Evolutionary conservation across 1,140 invertebrate genomes (phyloP), one percentile per base, ranked within the genome.

Genomic region (Saxidomus purpurata): DNA sequence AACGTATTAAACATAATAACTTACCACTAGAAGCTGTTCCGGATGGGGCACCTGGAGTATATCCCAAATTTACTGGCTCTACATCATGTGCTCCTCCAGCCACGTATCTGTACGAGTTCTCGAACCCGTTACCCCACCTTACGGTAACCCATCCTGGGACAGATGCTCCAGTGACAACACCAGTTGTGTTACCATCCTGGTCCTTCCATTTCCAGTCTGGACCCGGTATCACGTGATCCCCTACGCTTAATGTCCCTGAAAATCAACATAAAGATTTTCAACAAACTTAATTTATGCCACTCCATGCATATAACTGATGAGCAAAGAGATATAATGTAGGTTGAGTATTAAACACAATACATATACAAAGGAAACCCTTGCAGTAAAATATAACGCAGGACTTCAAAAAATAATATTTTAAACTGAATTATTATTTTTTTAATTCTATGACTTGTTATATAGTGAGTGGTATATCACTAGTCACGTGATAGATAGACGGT

Each of bases 191-290:
- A 49, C 71, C 71, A 15, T 67, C 80, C n/a, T 67, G 52, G 22
- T 82, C 59, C 31, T 34, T 34, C 59, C 80, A 61, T 55, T 36
- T 82, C 80, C 80, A 82, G 38, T 82, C 80, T 36, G 80, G 52
- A 19, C 80, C 80, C 38, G 55, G 55, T 19, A 82, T 36, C 28
- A 82, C 80, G 0, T 11, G 19, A 28, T 82, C 80, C 8, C 77
- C 67, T 71, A 17, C n/a, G 2, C 9, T 15, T 40, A 71, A 38
- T 40, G 25, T 4, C 25, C 59, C 59, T 63, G 8, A 28, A 63
- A 55, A 11, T 15, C 15, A 15, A 55, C 22, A 15, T 19, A 15
- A 55, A 55, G 11, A 4, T 11, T 19, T 11, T 15, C n/a, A 11
- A 55, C 11, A 55, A 55, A 11, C 52, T 11, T n/a, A n/a, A n/a